Percentiles rank a stretch among this genome's conserved stretches.
phyloP scores from a whole-genome alignment of 2,797 vertebrate genomes.

The Myotis findleyi region DNA sequence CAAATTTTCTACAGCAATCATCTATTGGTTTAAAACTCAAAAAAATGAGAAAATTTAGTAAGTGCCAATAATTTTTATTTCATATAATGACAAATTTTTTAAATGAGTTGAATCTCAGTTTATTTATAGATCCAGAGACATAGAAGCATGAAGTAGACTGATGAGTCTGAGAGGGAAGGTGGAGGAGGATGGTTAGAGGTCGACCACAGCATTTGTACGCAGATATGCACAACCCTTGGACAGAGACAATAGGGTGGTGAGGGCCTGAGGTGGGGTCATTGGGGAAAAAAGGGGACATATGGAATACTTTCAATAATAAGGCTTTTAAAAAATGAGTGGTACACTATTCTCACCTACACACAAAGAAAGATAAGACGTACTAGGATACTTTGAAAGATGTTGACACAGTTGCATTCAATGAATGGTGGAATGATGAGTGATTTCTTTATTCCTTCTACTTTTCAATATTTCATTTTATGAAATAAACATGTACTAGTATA shows the following conservation, averaged over 20 bases:
- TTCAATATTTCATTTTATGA: not conserved
- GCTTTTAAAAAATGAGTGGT: not conserved
- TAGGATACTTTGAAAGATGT: not conserved
- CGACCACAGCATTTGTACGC: rapidly evolving
- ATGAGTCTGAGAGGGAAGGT: no score
- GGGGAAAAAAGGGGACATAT: no score
- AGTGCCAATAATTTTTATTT: not conserved
- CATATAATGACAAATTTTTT: not conserved
- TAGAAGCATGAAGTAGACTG: no score
- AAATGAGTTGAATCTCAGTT: not conserved
- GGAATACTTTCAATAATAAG: no score
- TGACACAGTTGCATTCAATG: not conserved
- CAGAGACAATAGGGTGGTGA: no score
- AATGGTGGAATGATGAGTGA: not conserved
- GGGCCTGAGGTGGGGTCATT: no score
- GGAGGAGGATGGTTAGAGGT: no score
- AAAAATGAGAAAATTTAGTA: not conserved
- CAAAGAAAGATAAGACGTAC: not conserved
- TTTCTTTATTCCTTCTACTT: not conserved
- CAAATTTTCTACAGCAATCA: not conserved
- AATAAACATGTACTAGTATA: not conserved
- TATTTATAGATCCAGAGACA: no score
- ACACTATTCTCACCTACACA: not conserved
- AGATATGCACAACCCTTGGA: no score
- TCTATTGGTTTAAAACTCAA: not conserved